Evolutionary conservation across 2,797 vertebrate genomes (phyloP).

Genomic region (Eulemur rubriventer): DNA sequence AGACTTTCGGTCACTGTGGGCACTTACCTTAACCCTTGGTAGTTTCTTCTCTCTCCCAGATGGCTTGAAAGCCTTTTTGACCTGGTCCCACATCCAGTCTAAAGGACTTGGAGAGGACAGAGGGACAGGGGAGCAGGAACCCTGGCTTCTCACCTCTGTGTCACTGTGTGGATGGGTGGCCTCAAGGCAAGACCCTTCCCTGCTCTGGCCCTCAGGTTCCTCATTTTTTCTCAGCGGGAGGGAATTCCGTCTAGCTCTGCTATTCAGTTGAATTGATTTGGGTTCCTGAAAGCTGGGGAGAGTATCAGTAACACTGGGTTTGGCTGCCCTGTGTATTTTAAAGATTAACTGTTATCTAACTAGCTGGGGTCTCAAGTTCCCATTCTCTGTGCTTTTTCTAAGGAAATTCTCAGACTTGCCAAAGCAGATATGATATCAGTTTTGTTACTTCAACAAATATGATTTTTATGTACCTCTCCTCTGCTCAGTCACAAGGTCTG

Average conservation of each 20-base stretch:
- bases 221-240: not conserved
- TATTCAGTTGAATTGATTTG: not conserved
- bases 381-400: conserved; percentile 42
- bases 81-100: not conserved
- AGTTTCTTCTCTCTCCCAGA: not conserved
- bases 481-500: not conserved
- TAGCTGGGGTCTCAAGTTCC: not conserved
- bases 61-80: not conserved
- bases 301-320: not conserved
- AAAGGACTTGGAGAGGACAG: not conserved
- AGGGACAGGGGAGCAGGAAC: not conserved
- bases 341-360: conserved; percentile 22
- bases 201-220: not conserved
- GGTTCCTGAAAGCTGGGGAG: not conserved
- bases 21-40: not conserved
- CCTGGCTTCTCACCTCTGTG: not conserved
- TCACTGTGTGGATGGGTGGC: not conserved
- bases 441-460: conserved; percentile 25
- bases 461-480: not conserved
- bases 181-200: not conserved
- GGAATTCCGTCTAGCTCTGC: not conserved
- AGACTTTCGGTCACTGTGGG: not conserved
- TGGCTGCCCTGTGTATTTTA: not conserved
- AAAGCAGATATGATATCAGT: not conserved
- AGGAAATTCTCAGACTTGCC: conserved; percentile 54